These are phyloP conservation scores for Alaudala cheleensis DNA, from an alignment of 2,113 vertebrate genomes.

Conservation along the genomic window DNA sequence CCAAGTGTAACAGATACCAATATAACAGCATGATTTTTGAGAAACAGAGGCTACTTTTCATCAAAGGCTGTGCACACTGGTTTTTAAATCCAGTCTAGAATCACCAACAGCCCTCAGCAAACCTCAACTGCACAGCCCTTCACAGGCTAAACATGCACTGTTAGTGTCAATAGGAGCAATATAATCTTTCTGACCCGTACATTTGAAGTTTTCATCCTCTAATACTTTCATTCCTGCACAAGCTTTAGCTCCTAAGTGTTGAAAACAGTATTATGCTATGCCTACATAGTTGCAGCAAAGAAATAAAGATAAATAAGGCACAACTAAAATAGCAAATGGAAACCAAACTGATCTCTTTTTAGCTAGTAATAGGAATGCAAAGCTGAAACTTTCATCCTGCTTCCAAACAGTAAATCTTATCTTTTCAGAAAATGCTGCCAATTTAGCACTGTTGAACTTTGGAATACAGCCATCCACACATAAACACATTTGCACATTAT, in stretches of 20 bases:
- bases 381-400: background rate
- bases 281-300: background rate
- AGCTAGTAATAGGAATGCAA: background rate
- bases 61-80: background rate
- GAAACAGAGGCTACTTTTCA: background rate
- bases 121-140: background rate
- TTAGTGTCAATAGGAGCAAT: background rate
- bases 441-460: background rate
- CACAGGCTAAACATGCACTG: background rate
- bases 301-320: background rate
- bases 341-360: background rate
- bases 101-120: background rate
- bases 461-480: background rate
- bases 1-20: background rate
- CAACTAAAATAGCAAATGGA: constrained; percentile 12
- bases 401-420: constrained; percentile 17
- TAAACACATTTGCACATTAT: constrained; percentile 5
- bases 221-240: background rate
- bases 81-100: background rate
- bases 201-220: background rate
- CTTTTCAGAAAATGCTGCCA: constrained; percentile 15
- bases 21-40: background rate
- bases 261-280: background rate
- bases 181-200: background rate
- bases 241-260: background rate